Evolutionary conservation across 1,140 invertebrate species (phyloP).

Genomic region (Amyelois transitella): DNA sequence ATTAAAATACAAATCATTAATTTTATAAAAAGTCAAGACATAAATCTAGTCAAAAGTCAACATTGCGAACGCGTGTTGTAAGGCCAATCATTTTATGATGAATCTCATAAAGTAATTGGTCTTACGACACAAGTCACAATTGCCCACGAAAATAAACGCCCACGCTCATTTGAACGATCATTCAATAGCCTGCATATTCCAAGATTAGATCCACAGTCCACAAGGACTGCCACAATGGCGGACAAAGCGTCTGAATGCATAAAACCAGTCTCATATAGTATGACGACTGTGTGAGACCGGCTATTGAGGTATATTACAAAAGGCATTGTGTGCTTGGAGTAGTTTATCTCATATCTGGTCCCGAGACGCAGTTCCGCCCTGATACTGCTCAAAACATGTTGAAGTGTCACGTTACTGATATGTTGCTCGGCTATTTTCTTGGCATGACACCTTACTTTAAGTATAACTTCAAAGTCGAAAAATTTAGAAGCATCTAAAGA

Average conservation of each 20-base stretch:
- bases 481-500: not conserved
- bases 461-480: not conserved
- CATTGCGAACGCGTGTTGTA: too few relatives aligned
- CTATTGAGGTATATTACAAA: constrained; percentile 53
- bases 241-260: constrained; percentile 44
- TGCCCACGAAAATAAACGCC: not conserved
- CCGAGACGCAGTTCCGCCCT: constrained; percentile 49
- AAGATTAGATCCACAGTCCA: constrained; percentile 31
- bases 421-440: not conserved
- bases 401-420: constrained; percentile 27
- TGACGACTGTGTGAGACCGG: constrained; percentile 14
- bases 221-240: constrained; percentile 32
- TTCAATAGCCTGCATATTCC: constrained; percentile 27
- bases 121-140: not conserved
- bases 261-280: constrained; percentile 29
- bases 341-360: constrained; percentile 52
- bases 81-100: not conserved
- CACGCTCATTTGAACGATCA: not conserved
- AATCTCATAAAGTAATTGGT: not conserved
- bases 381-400: constrained; percentile 40
- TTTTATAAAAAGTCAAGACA: too few relatives aligned
- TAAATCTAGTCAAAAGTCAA: too few relatives aligned
- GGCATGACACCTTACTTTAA: not conserved
- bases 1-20: too few relatives aligned
- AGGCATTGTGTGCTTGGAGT: constrained; percentile 46